Base-by-base conservation (phyloP, 2,888 invertebrate species). In the Lasioglossum zephyrum region DNA sequence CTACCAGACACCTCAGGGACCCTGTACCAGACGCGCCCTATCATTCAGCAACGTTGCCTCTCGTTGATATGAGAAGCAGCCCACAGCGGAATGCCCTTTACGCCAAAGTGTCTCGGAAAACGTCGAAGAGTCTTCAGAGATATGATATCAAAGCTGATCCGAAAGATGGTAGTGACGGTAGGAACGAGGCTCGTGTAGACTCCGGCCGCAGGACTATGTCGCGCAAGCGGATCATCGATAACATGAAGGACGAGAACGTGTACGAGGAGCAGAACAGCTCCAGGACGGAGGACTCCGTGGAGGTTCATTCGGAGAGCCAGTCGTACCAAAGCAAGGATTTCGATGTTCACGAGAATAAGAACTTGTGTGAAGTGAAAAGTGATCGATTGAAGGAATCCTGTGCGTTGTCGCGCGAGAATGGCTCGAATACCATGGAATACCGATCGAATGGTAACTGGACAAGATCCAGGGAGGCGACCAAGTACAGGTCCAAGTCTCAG, bases 181-280 rank as follows among this genome's bases (percentile, higher is more conserved):
- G 53, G 88, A 77, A 69, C 72, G 90, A 91, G 31, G 57, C 66
- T 63, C 83, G 84, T 6, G 26, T 82, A 77, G 85, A 83, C 26
- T 53, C 53, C 8, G 77, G 77, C 4, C 90, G 88, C 79, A 90
- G 92, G 36, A 91, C 93, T 49, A 91, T 95, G 88, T 95, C 95
- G 4, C 88, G 95, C 2, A 91, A 91, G 18, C 89, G 94, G 73
- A 95, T 95, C 60, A 93, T 95, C 83, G 91, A 90, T 36, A 94
- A 93, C 69, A 92, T 87, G 22, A 91, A 89, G 49, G 93, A 93
- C 9, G 70, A 26, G 75, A 69, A 82, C 77, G 73, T 73, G 22
- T 66, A 49, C 60, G 84, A 44, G 36, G 60, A 77, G 4, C 26
- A 26, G 31, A 73, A 73, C 16, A 53, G 53, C n/a, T 69, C 73